Base-by-base conservation (phyloP, 2,797 vertebrate genomes). In the Chelon labrosus region DNA sequence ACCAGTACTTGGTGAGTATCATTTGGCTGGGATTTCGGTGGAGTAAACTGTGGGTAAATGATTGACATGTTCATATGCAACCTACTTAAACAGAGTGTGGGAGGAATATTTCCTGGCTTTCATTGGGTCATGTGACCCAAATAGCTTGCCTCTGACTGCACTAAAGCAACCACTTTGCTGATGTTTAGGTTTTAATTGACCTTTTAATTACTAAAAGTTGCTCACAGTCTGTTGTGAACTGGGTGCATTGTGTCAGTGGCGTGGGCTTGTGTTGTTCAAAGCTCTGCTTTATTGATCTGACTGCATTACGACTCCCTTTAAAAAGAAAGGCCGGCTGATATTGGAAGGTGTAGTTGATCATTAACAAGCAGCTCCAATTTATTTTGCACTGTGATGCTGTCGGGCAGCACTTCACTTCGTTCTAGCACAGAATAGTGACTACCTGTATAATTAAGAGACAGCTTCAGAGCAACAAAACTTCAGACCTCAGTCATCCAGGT, bases 311-410 rank as follows among this genome's bases (percentile, higher is more conserved):
- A 56, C 54, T 68, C 14, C 39, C 52, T 80, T 74, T 56, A 80
- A 83, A 69, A 27, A 74, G 65, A 50, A 67, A 51, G 73, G 70
- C 37, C 57, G 38, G 73, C 73, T 68, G 58, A 70, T 70, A 74
- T 63, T 79, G 80, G 65, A 80, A 53, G 51, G 19, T 19, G 54
- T 62, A 59, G 92, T 90, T 92, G 86, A 95, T 95, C 67, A 95
- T 93, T 95, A 86, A 95, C 92, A 25, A 12, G 51, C 31, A 65
- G 79, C 82, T 88, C 79, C 60, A 70, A 89, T 93, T 91, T 92
- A 95, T 91, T 87, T 85, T 70, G 80, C 70, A 51, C 59, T 75
- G 80, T 86, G 87, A 88, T 91, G 91, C 83, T 83, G 87, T 80
- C 77, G 65, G 81, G 75, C 75, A 84, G 73, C 88, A 92, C 71